These are phyloP conservation scores for Python bivittatus DNA, from an alignment of 2,113 vertebrate species.

Conservation along the genomic window DNA sequence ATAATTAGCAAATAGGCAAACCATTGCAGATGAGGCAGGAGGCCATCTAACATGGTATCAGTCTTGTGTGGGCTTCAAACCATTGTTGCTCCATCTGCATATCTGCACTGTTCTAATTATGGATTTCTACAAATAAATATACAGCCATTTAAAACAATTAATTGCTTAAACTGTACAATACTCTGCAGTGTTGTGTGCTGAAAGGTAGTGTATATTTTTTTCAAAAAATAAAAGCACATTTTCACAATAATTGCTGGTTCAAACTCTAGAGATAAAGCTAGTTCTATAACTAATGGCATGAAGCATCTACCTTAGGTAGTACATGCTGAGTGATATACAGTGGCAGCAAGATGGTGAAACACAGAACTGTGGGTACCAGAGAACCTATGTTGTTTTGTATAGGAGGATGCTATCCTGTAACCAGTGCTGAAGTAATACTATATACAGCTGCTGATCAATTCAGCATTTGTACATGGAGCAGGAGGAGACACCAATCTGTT, in stretches of 20 bases:
- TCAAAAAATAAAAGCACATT: background rate
- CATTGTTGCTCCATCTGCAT: background rate
- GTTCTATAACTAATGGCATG: background rate
- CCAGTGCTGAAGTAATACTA: background rate
- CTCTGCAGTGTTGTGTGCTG: background rate
- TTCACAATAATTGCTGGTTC: background rate
- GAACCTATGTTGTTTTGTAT: background rate
- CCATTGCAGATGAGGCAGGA: background rate
- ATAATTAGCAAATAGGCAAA: background rate
- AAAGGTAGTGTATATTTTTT: background rate
- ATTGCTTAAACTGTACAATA: background rate
- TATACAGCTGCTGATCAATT: background rate
- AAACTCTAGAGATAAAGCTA: background rate
- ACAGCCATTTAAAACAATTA: background rate
- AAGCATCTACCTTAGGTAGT: background rate
- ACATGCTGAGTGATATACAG: background rate
- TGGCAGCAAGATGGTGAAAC: background rate
- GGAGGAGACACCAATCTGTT: background rate
- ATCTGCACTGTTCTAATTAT: background rate
- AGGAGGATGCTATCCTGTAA: background rate
- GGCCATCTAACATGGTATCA: background rate
- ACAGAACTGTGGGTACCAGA: background rate
- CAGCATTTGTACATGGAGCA: background rate
- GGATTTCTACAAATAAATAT: background rate
- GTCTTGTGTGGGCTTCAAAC: background rate